Evolutionary conservation across 2,888 invertebrate species (phyloP).

Genomic region (Pseudococcus viburni): DNA sequence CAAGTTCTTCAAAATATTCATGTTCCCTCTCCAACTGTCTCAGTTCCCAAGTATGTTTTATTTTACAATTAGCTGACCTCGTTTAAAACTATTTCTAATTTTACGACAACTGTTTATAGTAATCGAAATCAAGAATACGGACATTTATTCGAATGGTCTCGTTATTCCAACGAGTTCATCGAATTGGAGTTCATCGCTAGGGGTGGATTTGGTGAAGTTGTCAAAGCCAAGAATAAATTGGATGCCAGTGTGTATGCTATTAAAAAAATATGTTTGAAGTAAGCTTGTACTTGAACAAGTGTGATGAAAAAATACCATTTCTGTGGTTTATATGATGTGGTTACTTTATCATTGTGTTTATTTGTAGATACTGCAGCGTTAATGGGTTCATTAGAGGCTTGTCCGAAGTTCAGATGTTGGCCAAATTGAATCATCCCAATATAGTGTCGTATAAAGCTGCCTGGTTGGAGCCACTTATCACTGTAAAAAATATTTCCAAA

Average conservation of each 20-base stretch:
- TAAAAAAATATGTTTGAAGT: slow-evolving; percentile 77
- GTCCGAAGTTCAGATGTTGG: slow-evolving; percentile 85
- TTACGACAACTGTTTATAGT: neutral
- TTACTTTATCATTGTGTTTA: slow-evolving; percentile 70
- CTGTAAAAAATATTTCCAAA: slow-evolving; percentile 48
- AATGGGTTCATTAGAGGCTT: slow-evolving; percentile 79
- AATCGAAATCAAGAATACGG: slow-evolving; percentile 36
- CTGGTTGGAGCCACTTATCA: slow-evolving; percentile 80
- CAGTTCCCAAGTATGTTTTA: slow-evolving; percentile 26
- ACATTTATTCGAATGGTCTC: slow-evolving; percentile 69
- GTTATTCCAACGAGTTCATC: slow-evolving; percentile 80
- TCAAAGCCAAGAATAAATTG: slow-evolving; percentile 81
- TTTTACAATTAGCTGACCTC: neutral
- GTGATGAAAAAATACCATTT: slow-evolving; percentile 60
- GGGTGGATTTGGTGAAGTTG: slow-evolving; percentile 85
- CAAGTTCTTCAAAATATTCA: slow-evolving; percentile 39
- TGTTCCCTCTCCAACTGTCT: slow-evolving; percentile 27
- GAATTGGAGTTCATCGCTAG: slow-evolving; percentile 80
- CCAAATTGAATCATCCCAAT: slow-evolving; percentile 83
- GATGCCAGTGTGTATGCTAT: slow-evolving; percentile 86
- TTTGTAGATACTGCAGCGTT: slow-evolving; percentile 75
- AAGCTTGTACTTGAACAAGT: slow-evolving; percentile 2
- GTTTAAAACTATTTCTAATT: neutral
- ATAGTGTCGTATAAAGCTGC: slow-evolving; percentile 88
- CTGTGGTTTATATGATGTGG: slow-evolving; percentile 21